These are phyloP conservation scores for Caenorhabditis wallacei DNA, from an alignment of 2,888 invertebrate genomes.

Conservation along the genomic window DNA sequence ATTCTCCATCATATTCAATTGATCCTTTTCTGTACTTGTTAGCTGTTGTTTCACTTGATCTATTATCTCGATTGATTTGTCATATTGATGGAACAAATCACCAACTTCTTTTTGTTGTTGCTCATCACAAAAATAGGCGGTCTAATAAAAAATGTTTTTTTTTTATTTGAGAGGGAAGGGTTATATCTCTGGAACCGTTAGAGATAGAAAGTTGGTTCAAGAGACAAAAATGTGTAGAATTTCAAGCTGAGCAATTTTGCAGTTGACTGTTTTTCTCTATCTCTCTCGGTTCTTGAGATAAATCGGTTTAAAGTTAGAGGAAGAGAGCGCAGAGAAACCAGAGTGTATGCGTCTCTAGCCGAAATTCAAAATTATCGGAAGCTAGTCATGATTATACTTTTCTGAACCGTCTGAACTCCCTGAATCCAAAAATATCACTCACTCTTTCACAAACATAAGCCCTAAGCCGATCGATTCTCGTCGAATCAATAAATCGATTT, in stretches of 20 bases:
- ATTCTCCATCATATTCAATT: conserved; percentile 71
- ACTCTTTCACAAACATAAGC: conserved; percentile 63
- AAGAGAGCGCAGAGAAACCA: too few species aligned
- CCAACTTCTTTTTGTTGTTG: conserved; percentile 57
- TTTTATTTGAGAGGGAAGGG: too few species aligned
- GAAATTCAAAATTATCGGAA: neutral
- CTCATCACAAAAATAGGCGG: conserved; percentile 62
- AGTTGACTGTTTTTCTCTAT: too few species aligned
- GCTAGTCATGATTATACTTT: neutral
- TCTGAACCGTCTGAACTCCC: neutral
- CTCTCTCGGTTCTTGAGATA: too few species aligned
- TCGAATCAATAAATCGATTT: conserved; percentile 63
- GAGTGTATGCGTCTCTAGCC: neutral
- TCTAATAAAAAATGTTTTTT: conserved; percentile 13
- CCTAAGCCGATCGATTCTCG: conserved; percentile 58
- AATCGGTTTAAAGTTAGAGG: too few species aligned
- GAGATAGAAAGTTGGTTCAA: too few species aligned
- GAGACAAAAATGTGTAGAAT: too few species aligned
- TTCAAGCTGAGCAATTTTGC: too few species aligned
- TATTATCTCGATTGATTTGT: conserved; percentile 53
- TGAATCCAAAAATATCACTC: neutral
- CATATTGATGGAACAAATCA: conserved; percentile 52
- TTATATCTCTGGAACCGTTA: too few species aligned
- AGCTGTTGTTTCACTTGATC: conserved; percentile 41
- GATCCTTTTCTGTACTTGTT: conserved; percentile 64